phyloP scores from a whole-genome alignment of 2,113 vertebrate genomes.

The Mugil cephalus region DNA sequence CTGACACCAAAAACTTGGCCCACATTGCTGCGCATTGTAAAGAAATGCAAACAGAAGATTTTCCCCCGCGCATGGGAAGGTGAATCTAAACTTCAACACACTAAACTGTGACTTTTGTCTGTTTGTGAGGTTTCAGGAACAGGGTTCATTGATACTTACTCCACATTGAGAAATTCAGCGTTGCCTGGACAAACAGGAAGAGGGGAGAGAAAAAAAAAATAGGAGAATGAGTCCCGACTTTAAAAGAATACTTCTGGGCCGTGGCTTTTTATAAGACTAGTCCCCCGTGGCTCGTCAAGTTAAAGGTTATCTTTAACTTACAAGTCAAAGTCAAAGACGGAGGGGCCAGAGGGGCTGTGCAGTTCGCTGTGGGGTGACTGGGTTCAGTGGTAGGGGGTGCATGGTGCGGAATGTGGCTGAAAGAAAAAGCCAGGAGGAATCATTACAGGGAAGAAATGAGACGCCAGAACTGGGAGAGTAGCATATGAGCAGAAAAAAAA shows the following conservation, averaged over 20 bases:
- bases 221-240: no score
- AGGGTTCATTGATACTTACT: slow-evolving; percentile 9
- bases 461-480: slow-evolving; percentile 56
- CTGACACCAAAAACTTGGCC: slow-evolving; percentile 77
- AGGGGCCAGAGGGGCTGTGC: slow-evolving; percentile 56
- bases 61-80: slow-evolving; percentile 22
- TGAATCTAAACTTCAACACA: slow-evolving; percentile 18
- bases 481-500: slow-evolving; percentile 39
- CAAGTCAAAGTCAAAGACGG: slow-evolving; percentile 71
- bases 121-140: neutral
- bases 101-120: slow-evolving; percentile 29
- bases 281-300: slow-evolving; percentile 37
- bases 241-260: neutral
- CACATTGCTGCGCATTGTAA: slow-evolving; percentile 65
- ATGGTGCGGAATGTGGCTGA: slow-evolving; percentile 72
- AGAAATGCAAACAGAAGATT: slow-evolving; percentile 54
- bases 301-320: slow-evolving; percentile 65
- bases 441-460: slow-evolving; percentile 71
- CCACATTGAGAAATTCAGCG: slow-evolving; percentile 26
- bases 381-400: slow-evolving; percentile 75
- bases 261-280: slow-evolving; percentile 31
- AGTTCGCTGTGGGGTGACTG: slow-evolving; percentile 76
- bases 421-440: slow-evolving; percentile 77
- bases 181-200: slow-evolving; percentile 26
- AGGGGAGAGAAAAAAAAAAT: neutral